Evolutionary conservation across 92 coral and sea anemone species (phyloP), one percentile per base, ranked within the genome.

Genomic region (Epizoanthus ramosus): DNA sequence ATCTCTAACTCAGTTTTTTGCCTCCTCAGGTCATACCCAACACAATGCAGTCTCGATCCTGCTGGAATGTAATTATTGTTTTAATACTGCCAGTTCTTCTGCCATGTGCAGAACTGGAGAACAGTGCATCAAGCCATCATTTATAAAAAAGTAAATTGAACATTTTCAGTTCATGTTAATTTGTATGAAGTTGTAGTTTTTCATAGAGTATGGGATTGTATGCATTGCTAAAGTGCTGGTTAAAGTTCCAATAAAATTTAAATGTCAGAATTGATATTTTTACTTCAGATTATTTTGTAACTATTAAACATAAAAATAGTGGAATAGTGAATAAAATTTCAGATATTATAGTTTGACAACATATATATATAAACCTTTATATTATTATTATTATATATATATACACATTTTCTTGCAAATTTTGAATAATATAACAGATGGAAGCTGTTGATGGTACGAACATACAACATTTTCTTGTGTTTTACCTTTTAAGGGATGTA

Each of bases 41-140:
- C 23, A 63, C 68, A 63, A 63, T 63, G 24, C 31, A 28, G 31
- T 28, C 31, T 28, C 31, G 31, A 28, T 63, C 68, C 68, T 63
- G 68, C 68, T 4, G 24, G 68, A 63, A 63, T 17, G 24, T 24
- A 63, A 16, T 63, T 63, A 63, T 63, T 63, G 24, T 63, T 63
- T n/a, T n/a, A n/a, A n/a, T n/a, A 63, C 68, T 17, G 68, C 3
- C 68, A 63, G 24, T 63, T 63, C 68, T 17, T 63, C 68, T 63
- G 17, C 68, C 68, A 63, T 63, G 68, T 63, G 68, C 68, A 63
- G 68, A 15, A 63, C 68, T 63, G 68, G 68, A 63, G 68, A 63
- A 63, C 68, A 63, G 68, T 63, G 68, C 24, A 63, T 63, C 25
- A 17, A 63, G 68, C 23, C 24, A 63, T 17, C 1, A 16, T 63